Percentiles rank a stretch among this genome's conserved stretches.
These are phyloP conservation scores for Mellilla xanthometata DNA, from an alignment of 2,888 invertebrate species.

Conservation along the genomic window DNA sequence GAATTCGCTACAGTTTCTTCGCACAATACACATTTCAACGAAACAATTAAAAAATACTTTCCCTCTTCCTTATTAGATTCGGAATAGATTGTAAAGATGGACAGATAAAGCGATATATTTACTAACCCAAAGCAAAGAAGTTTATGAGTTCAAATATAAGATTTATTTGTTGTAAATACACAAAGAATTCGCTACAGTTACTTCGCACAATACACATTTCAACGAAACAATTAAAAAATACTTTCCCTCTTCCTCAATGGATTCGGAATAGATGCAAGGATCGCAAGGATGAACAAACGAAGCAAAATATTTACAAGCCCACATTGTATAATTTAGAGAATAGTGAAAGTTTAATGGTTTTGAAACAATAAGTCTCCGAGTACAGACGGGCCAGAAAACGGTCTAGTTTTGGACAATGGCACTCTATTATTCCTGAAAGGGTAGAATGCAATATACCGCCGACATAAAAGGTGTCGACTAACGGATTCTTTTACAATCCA, in stretches of 20 bases:
- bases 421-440: conserved; percentile 12
- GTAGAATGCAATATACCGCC: conserved; percentile 14
- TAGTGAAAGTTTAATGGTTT: conserved; percentile 21
- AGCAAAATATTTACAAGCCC: background rate
- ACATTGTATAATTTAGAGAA: no score
- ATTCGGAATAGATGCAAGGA: conserved; percentile 10
- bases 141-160: no score
- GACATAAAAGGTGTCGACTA: conserved; percentile 8
- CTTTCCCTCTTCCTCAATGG: conserved; percentile 29
- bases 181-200: conserved; percentile 10
- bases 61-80: conserved; percentile 21
- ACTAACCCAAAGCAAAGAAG: no score
- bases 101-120: no score
- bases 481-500: conserved; percentile 1
- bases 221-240: conserved; percentile 24
- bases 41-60: conserved; percentile 32
- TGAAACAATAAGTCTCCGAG: conserved; percentile 4
- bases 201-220: conserved; percentile 1
- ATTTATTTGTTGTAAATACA: no score
- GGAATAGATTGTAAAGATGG: conserved; percentile 6
- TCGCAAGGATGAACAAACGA: background rate
- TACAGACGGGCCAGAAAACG: conserved; percentile 13
- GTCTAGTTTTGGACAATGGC: conserved; percentile 21
- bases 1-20: conserved; percentile 7
- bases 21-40: conserved; percentile 1